Conservation (phyloP, 1,140 invertebrate species). For the Lasioglossum baleicum region DNA sequence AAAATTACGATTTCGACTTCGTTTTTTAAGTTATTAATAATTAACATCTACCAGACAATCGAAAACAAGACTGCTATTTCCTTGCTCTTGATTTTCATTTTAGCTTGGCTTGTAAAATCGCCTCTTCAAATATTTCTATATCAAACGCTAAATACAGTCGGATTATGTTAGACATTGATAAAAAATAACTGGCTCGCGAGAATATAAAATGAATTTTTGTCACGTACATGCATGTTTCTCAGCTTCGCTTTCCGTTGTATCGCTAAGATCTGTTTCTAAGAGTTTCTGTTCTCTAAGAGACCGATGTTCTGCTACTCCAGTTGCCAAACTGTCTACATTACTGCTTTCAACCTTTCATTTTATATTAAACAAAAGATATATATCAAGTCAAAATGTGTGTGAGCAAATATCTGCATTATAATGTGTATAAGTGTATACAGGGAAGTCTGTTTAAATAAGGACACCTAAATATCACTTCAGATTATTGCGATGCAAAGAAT, state of each 20-base stretch:
- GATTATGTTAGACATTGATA: neutral
- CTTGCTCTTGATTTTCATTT: too few relatives aligned
- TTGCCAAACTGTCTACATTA: slow-evolving; percentile 59
- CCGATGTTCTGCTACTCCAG: slow-evolving; percentile 47
- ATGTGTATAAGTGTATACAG: too few relatives aligned
- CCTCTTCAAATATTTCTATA: too few relatives aligned
- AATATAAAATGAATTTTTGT: neutral
- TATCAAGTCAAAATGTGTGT: neutral
- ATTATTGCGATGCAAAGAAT: too few relatives aligned
- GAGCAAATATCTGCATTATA: neutral
- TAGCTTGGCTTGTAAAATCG: too few relatives aligned
- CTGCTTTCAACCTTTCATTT: slow-evolving; percentile 60
- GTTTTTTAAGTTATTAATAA: too few relatives aligned
- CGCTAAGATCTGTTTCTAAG: slow-evolving; percentile 86
- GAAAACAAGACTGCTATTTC: too few relatives aligned
- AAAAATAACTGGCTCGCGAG: neutral
- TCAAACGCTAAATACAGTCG: too few relatives aligned
- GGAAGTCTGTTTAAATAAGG: too few relatives aligned
- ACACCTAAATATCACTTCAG: too few relatives aligned
- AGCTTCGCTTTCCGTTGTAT: slow-evolving; percentile 90
- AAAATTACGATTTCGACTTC: too few relatives aligned
- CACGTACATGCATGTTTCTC: slow-evolving; percentile 80
- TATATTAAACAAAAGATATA: slow-evolving; percentile 10
- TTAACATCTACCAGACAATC: too few relatives aligned
- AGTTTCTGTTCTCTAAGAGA: neutral